phyloP scores from a whole-genome alignment of 2,888 invertebrate genomes.

The Athetis lepigone region DNA sequence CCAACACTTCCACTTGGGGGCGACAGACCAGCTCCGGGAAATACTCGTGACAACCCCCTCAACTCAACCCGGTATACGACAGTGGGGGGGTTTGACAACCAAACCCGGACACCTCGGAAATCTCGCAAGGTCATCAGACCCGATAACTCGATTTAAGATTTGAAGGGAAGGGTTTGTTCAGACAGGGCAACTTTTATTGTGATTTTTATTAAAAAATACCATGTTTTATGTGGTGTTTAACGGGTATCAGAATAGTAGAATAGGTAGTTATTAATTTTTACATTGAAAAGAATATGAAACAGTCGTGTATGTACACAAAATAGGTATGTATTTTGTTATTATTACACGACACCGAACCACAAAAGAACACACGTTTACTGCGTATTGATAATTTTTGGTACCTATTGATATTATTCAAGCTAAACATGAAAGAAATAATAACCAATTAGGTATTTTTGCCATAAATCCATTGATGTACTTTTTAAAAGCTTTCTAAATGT shows the following conservation, averaged over 20 bases:
- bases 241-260: constrained; percentile 1
- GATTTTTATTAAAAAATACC: neutral
- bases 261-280: neutral
- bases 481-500: too few species aligned
- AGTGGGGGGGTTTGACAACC: constrained; percentile 33
- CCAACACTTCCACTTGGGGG: constrained; percentile 68
- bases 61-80: constrained; percentile 19
- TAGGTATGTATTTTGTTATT: too few species aligned
- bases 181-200: constrained; percentile 21
- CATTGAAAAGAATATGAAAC: neutral
- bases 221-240: neutral
- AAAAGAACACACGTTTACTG: neutral
- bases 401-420: neutral
- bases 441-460: too few species aligned
- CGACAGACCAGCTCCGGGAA: constrained; percentile 82
- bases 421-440: too few species aligned
- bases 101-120: constrained; percentile 28
- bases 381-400: neutral
- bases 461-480: too few species aligned
- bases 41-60: constrained; percentile 70
- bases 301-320: neutral
- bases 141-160: constrained; percentile 23
- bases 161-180: constrained; percentile 25
- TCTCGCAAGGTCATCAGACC: constrained; percentile 35
- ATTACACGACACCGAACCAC: constrained; percentile 12